phyloP scores from a whole-genome alignment of 2,888 invertebrate genomes.

The Euphydryas editha region DNA sequence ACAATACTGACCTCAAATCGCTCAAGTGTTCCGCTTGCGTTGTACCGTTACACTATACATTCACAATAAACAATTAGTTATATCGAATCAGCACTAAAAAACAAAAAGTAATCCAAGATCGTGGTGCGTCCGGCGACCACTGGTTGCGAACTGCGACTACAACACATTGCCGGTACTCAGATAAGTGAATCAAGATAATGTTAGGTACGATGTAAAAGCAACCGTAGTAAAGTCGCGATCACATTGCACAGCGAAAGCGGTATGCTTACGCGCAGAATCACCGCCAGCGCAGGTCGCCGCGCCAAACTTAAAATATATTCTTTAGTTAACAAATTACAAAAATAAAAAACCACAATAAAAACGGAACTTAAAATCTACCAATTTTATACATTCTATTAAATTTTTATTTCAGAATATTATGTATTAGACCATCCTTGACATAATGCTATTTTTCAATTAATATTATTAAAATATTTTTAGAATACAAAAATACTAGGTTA shows the following conservation, averaged over 20 bases:
- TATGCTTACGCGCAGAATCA: background rate
- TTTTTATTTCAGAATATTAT: too few species aligned
- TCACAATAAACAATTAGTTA: conserved; percentile 39
- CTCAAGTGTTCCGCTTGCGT: conserved; percentile 34
- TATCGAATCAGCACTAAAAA: conserved; percentile 32
- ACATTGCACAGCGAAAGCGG: conserved; percentile 39
- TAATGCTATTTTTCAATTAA: too few species aligned
- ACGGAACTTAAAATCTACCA: too few species aligned
- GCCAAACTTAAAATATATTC: background rate
- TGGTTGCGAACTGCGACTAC: conserved; percentile 64
- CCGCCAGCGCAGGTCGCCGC: background rate
- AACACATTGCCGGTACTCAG: conserved; percentile 52
- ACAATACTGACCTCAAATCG: conserved; percentile 39
- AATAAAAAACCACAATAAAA: too few species aligned
- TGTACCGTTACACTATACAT: conserved; percentile 39
- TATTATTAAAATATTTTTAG: too few species aligned
- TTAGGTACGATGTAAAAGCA: conserved; percentile 63
- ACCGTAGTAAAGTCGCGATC: conserved; percentile 47
- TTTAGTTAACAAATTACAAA: too few species aligned
- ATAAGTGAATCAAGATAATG: conserved; percentile 78
- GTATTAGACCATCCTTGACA: too few species aligned
- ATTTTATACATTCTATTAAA: too few species aligned
- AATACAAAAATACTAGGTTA: too few species aligned
- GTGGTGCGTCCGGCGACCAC: conserved; percentile 60
- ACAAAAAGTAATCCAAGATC: conserved; percentile 32